phyloP scores from a whole-genome alignment of 2,888 invertebrate genomes.

The Caenorhabditis sp. region DNA sequence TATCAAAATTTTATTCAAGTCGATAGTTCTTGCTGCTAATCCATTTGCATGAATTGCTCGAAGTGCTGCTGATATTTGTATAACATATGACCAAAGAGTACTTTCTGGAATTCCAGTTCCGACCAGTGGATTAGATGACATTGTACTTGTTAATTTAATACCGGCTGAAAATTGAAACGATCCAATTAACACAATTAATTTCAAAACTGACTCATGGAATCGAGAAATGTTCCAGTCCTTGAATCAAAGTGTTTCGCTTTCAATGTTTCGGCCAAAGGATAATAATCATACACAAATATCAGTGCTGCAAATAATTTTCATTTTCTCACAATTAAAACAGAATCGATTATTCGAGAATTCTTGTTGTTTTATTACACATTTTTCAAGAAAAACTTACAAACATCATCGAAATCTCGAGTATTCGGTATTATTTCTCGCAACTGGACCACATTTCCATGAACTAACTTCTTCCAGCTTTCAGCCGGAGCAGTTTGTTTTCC shows the following conservation, averaged over 20 bases:
- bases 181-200: not conserved
- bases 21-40: conserved; percentile 83
- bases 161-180: conserved; percentile 8
- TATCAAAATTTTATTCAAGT: conserved; percentile 85
- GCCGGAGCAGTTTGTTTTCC: conserved; percentile 83
- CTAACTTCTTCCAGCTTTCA: conserved; percentile 91
- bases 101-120: conserved; percentile 80
- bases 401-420: conserved; percentile 88
- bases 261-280: conserved; percentile 88
- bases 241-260: conserved; percentile 82
- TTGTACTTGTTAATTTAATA: conserved; percentile 11
- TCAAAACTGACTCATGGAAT: conserved; percentile 1
- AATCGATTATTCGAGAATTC: too few species aligned
- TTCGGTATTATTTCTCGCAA: conserved; percentile 92
- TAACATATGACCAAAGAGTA: conserved; percentile 91
- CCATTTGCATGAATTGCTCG: conserved; percentile 86
- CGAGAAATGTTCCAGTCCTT: conserved; percentile 26
- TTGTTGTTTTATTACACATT: too few species aligned
- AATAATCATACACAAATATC: conserved; percentile 94
- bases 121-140: not conserved
- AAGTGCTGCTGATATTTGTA: conserved; percentile 91
- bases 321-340: not conserved
- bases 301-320: conserved; percentile 78
- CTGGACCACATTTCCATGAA: conserved; percentile 90
- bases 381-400: conserved; percentile 81